These are phyloP conservation scores for Cetoscarus ocellatus DNA, from an alignment of 2,797 vertebrate species.

Conservation along the genomic window DNA sequence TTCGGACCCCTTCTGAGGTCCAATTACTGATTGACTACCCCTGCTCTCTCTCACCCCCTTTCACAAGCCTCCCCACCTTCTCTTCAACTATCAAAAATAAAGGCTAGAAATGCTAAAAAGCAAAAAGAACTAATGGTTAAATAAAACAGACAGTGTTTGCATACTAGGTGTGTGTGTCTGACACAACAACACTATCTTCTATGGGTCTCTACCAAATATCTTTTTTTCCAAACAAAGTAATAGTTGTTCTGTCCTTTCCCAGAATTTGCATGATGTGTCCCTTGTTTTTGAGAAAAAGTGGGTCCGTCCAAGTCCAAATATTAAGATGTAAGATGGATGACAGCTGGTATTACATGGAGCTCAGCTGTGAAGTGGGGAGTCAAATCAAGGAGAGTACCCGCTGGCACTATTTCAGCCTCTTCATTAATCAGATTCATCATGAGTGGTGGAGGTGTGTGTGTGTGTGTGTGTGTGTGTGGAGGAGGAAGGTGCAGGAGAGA, in stretches of 20 bases:
- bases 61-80: no score
- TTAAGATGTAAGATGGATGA: constrained; percentile 40
- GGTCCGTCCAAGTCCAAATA: constrained; percentile 34
- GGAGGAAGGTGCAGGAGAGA: not conserved
- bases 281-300: constrained; percentile 3
- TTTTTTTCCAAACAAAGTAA: no score
- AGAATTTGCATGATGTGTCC: not conserved
- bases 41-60: no score
- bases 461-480: not conserved
- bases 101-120: no score
- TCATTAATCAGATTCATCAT: constrained; percentile 75
- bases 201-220: no score
- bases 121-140: no score
- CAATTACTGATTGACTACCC: no score
- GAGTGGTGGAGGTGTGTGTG: constrained; percentile 28
- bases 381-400: constrained; percentile 73
- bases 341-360: constrained; percentile 43
- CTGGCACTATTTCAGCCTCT: constrained; percentile 73
- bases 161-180: no score
- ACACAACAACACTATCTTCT: no score
- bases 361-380: constrained; percentile 61
- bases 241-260: not conserved
- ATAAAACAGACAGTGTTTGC: no score
- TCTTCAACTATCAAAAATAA: no score
- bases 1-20: no score